These are phyloP conservation scores for Prostheceraeus crozeri DNA, from an alignment of 2,888 invertebrate species.

Conservation along the genomic window DNA sequence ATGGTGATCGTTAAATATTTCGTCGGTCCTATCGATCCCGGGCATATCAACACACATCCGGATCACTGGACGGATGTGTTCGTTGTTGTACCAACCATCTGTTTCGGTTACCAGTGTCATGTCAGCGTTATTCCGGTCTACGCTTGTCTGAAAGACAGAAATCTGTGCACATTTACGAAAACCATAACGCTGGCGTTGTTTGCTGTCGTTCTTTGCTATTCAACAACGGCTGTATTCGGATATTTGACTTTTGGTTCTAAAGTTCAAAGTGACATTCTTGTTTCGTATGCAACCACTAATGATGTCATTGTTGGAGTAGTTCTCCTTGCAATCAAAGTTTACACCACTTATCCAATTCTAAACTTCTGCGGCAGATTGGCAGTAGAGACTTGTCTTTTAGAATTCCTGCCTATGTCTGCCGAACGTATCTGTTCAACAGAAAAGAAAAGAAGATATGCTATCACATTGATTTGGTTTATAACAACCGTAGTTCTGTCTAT, in stretches of 20 bases:
- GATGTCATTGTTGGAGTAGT: constrained; percentile 53
- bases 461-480: constrained; percentile 61
- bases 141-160: constrained; percentile 60
- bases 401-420: constrained; percentile 45
- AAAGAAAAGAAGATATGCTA: constrained; percentile 50
- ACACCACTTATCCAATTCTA: constrained; percentile 63
- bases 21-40: constrained; percentile 39
- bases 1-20: constrained; percentile 59
- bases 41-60: constrained; percentile 52
- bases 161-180: constrained; percentile 58
- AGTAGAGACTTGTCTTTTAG: constrained; percentile 51
- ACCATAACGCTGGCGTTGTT: constrained; percentile 60
- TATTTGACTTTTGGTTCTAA: constrained; percentile 62
- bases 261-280: constrained; percentile 61
- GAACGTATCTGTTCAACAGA: too few species aligned
- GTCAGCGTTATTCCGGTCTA: constrained; percentile 64
- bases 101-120: constrained; percentile 65
- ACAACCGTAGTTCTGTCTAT: constrained; percentile 60
- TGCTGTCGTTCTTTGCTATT: constrained; percentile 57
- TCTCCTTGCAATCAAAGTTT: constrained; percentile 58
- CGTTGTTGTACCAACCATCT: constrained; percentile 62
- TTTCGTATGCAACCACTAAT: constrained; percentile 49
- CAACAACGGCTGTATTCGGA: constrained; percentile 59
- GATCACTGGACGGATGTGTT: constrained; percentile 60
- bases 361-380: constrained; percentile 61